Percentiles rank a stretch among this genome's conserved stretches.
phyloP scores from a whole-genome alignment of 2,888 invertebrate species.

The Galeopsomyia nigrocyanea region DNA sequence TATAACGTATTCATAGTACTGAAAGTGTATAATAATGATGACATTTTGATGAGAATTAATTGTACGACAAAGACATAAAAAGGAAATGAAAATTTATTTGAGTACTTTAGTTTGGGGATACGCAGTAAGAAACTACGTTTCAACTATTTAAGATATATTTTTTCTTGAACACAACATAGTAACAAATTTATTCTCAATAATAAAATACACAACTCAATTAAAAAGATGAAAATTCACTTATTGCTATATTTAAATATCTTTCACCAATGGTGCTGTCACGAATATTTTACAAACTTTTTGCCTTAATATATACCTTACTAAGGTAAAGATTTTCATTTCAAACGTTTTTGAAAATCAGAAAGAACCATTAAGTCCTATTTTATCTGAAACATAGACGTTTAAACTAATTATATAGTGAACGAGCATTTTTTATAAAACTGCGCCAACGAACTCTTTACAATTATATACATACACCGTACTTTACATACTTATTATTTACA shows the following conservation, averaged over 20 bases:
- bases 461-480: slow-evolving; percentile 47
- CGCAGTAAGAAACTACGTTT: no score
- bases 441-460: slow-evolving; percentile 48
- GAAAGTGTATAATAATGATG: no score
- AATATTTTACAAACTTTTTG: slow-evolving; percentile 26
- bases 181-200: slow-evolving; percentile 38
- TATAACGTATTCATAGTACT: no score
- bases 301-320: no score
- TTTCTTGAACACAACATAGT: slow-evolving; percentile 46
- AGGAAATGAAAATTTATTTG: no score
- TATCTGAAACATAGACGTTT: slow-evolving; percentile 21
- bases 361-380: slow-evolving; percentile 9
- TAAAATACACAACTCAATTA: slow-evolving; percentile 34
- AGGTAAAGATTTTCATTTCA: slow-evolving; percentile 9
- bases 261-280: slow-evolving; percentile 17
- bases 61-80: no score
- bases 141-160: slow-evolving; percentile 37
- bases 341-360: slow-evolving; percentile 26
- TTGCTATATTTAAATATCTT: slow-evolving; percentile 29
- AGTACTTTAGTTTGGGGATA: no score
- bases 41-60: no score
- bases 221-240: slow-evolving; percentile 39
- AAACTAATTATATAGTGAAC: slow-evolving; percentile 28
- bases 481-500: slow-evolving; percentile 46
- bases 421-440: slow-evolving; percentile 34